Evolutionary conservation across 1,140 invertebrate species (phyloP).

Genomic region (Parasteatoda tepidariorum): DNA sequence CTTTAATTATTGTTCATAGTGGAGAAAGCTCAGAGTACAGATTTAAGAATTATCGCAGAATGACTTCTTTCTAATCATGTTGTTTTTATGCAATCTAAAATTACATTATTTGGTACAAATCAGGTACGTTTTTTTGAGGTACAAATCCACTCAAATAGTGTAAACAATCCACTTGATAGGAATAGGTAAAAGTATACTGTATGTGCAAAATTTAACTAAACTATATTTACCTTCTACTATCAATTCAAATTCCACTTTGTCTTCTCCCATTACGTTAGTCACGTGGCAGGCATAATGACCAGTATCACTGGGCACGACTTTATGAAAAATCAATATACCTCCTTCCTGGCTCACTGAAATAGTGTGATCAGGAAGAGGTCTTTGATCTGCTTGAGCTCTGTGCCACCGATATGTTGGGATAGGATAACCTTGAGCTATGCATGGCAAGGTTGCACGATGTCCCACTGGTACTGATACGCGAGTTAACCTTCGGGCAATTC

Average conservation of each 20-base stretch:
- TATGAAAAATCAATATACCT: conserved; percentile 62
- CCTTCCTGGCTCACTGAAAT: conserved; percentile 55
- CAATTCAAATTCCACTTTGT: conserved; percentile 62
- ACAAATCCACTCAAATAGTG: no score
- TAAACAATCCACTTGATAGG: no score
- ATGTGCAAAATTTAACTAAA: neutral
- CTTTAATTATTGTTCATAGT: no score
- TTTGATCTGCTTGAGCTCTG: conserved; percentile 29
- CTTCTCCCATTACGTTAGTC: conserved; percentile 63
- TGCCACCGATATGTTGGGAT: conserved; percentile 76
- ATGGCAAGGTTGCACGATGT: conserved; percentile 72
- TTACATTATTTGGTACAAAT: no score
- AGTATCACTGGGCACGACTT: conserved; percentile 58
- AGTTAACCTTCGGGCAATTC: conserved; percentile 17
- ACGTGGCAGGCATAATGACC: conserved; percentile 63
- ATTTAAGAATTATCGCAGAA: no score
- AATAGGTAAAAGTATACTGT: no score
- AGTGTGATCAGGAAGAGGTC: conserved; percentile 28
- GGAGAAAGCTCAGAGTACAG: no score
- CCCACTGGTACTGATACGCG: conserved; percentile 54
- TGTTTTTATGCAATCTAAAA: no score
- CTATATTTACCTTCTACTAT: conserved; percentile 62
- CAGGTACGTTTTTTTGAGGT: no score
- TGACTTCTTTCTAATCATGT: no score
- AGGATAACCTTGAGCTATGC: conserved; percentile 82